These are phyloP conservation scores for Poliocrania exsul DNA, from an alignment of 2,797 vertebrate species.

Conservation along the genomic window DNA sequence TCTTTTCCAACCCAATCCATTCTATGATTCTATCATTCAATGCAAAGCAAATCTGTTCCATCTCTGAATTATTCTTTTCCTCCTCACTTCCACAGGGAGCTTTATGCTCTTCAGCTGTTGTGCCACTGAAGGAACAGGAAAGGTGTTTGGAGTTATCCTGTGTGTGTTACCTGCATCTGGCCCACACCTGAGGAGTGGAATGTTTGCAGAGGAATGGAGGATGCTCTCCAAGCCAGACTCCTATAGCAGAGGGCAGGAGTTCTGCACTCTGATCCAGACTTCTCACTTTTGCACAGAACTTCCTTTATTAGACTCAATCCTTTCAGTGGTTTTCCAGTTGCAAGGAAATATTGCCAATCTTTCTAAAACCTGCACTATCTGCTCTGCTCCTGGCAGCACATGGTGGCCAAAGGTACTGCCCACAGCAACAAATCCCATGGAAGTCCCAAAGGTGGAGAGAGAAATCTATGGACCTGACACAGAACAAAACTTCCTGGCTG, in stretches of 20 bases:
- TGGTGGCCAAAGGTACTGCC: neutral
- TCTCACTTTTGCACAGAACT: neutral
- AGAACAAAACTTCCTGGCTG: neutral
- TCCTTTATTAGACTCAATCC: neutral
- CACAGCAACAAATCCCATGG: neutral
- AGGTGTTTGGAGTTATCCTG: neutral
- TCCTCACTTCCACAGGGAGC: neutral
- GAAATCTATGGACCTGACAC: neutral
- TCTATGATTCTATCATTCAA: neutral
- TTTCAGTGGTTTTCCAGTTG: constrained; percentile 33
- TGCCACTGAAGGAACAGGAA: neutral
- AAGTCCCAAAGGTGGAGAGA: neutral
- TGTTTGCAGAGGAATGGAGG: neutral
- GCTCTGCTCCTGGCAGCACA: neutral
- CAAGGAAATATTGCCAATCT: constrained; percentile 23
- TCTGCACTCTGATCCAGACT: neutral
- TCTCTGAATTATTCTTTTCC: neutral
- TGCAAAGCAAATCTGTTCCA: neutral
- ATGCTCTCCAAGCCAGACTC: constrained; percentile 22
- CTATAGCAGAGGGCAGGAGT: neutral
- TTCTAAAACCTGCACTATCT: neutral
- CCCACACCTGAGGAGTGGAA: neutral
- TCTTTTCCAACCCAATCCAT: no score
- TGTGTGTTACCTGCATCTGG: rapidly evolving
- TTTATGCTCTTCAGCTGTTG: neutral